phyloP scores from a whole-genome alignment of 2,113 vertebrate species.

The Passer montanus region DNA sequence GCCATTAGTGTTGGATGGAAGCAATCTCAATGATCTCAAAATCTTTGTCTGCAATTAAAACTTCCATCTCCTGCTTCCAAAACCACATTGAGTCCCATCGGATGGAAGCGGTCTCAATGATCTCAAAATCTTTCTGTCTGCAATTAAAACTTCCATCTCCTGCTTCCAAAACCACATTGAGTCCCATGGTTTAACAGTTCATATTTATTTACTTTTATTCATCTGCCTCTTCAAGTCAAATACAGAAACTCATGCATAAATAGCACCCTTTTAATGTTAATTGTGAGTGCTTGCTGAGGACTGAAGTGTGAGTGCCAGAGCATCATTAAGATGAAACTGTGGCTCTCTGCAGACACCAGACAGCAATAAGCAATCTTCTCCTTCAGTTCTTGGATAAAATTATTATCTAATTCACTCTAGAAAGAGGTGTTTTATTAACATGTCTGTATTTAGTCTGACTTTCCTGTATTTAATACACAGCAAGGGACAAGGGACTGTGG shows the following conservation, averaged over 20 bases:
- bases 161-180: neutral
- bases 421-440: neutral
- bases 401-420: neutral
- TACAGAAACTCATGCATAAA: neutral
- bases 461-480: neutral
- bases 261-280: neutral
- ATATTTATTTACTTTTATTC: neutral
- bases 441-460: neutral
- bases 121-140: neutral
- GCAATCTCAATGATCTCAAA: neutral
- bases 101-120: neutral
- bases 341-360: neutral
- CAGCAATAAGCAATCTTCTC: neutral
- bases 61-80: neutral
- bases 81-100: neutral
- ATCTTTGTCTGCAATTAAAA: neutral
- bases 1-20: neutral
- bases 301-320: neutral
- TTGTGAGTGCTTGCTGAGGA: neutral
- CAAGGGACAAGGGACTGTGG: accelerated
- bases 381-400: neutral
- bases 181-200: neutral
- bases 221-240: neutral
- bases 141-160: neutral
- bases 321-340: neutral